Conservation (phyloP, 2,888 invertebrate genomes). For the Scaeva pyrastri region DNA sequence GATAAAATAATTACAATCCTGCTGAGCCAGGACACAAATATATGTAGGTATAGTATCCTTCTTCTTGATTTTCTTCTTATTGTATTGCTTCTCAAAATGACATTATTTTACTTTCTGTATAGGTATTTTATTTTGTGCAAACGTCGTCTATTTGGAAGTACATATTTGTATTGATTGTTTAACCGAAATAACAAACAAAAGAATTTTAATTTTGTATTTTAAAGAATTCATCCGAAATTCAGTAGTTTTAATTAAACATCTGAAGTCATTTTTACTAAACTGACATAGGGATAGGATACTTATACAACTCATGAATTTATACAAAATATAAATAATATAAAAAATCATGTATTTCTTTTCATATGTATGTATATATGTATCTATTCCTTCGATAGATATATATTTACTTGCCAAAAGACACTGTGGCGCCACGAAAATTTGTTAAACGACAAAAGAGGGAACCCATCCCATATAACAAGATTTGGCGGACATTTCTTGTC, state of each 20-base stretch:
- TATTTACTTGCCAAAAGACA: constrained; percentile 1
- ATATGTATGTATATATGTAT: constrained; percentile 31
- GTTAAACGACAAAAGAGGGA: too few species aligned
- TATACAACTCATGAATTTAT: too few species aligned
- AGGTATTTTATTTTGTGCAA: background rate
- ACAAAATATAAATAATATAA: too few species aligned
- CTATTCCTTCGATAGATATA: constrained; percentile 33
- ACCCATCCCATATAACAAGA: too few species aligned
- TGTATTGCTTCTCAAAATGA: constrained; percentile 26
- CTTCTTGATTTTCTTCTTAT: background rate
- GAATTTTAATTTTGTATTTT: background rate
- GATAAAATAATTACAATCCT: constrained; percentile 19
- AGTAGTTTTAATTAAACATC: constrained; percentile 15
- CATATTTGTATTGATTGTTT: constrained; percentile 18
- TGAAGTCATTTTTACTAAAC: too few species aligned
- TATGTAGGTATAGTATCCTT: background rate
- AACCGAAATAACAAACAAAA: background rate
- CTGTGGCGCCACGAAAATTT: too few species aligned
- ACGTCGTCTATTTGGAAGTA: background rate
- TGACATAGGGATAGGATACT: too few species aligned
- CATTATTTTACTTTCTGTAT: constrained; percentile 16
- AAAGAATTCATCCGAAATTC: background rate
- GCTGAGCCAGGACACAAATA: constrained; percentile 23
- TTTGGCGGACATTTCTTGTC: background rate
- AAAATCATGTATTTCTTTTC: constrained; percentile 19